Evolutionary conservation across 2,113 vertebrate genomes (phyloP).

Genomic region (Tor tambroides): DNA sequence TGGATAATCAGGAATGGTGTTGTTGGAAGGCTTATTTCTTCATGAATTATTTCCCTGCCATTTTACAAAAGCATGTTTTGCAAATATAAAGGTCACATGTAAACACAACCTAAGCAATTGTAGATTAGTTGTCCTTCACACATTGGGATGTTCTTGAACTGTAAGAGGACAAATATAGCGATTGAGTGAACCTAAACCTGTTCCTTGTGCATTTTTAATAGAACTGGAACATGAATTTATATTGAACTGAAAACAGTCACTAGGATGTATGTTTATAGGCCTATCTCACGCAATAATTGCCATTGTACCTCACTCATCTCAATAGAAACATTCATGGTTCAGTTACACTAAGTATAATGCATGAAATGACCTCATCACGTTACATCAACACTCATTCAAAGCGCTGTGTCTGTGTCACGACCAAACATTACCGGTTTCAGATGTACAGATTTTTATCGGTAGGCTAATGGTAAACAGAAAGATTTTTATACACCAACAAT

Average conservation of each 20-base stretch:
- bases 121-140: background rate
- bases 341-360: background rate
- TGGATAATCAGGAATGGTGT: background rate
- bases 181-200: background rate
- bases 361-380: too few species aligned
- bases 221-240: background rate
- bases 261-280: background rate
- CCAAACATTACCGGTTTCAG: background rate
- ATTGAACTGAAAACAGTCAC: background rate
- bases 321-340: background rate
- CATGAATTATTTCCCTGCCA: background rate
- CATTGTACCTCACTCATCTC: background rate
- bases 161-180: too few species aligned
- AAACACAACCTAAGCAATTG: background rate
- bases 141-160: background rate
- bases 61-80: background rate
- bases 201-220: background rate
- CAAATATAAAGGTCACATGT: background rate
- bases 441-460: background rate
- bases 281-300: background rate
- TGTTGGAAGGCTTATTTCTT: conserved; percentile 11
- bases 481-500: too few species aligned
- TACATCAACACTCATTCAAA: background rate
- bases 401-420: too few species aligned
- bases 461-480: background rate